Conservation (phyloP, 2,888 invertebrate genomes). For the Drosophila prostipennis region DNA sequence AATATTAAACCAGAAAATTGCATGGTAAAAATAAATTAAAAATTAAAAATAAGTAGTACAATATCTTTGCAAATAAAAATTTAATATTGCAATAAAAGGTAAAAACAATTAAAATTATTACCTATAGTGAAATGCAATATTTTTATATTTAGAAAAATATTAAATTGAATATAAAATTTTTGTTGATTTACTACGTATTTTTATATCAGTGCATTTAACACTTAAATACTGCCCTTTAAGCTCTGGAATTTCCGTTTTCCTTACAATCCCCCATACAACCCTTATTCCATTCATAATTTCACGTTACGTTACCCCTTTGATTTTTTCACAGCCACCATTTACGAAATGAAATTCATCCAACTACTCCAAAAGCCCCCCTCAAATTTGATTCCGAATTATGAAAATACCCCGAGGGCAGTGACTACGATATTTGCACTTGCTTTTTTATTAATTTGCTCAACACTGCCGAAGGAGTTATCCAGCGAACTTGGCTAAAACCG, state of each 20-base stretch:
- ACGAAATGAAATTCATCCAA: conserved; percentile 32
- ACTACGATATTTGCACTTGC: conserved; percentile 27
- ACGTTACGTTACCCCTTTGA: conserved; percentile 10
- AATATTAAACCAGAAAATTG: too few relatives aligned
- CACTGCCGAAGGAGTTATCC: conserved; percentile 15
- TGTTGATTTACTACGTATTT: too few relatives aligned
- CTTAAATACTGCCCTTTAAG: neutral
- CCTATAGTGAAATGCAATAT: too few relatives aligned
- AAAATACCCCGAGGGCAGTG: conserved; percentile 6
- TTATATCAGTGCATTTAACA: neutral
- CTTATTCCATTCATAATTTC: conserved; percentile 12
- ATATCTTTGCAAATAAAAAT: too few relatives aligned
- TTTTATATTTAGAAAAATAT: too few relatives aligned
- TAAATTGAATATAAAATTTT: too few relatives aligned
- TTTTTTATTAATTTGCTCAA: conserved; percentile 49
- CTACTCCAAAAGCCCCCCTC: conserved; percentile 4
- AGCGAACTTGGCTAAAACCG: conserved; percentile 41
- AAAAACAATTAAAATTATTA: too few relatives aligned
- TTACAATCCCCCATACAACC: neutral
- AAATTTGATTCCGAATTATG: conserved; percentile 19
- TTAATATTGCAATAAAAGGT: too few relatives aligned
- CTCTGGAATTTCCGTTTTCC: neutral
- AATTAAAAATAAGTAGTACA: too few relatives aligned
- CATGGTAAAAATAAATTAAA: too few relatives aligned
- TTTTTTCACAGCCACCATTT: conserved; percentile 32